Base-by-base conservation (phyloP, 1,140 invertebrate genomes). In the Aethina tumida region DNA sequence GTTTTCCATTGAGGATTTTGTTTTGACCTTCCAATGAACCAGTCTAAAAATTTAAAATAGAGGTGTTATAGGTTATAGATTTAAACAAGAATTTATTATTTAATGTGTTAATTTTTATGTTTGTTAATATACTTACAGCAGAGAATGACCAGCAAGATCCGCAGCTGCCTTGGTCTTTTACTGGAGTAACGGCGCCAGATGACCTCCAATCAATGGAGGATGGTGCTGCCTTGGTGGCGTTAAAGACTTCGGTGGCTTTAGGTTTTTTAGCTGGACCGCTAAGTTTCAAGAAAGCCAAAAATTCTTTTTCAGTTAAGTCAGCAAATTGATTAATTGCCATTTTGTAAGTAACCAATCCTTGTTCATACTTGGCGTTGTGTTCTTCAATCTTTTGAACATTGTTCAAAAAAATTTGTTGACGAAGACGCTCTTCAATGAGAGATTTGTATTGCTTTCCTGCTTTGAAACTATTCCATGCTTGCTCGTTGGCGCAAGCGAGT, bases 1-100 rank as follows among this genome's bases (percentile, higher is more conserved):
- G 68, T 42, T 75, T 71, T 29, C 84, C 84, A 16, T 71, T 79
- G 56, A 84, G 77, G 42, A 89, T 76, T 64, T 84, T 93, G 62
- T 94, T 82, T 63, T 97, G 93, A 13, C 86, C 93, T 70, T 99
- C 95, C 14, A 99, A 65, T 1, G 94, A 68, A 14, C 93, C 96
- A 43, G 91, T 97, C 79, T 87, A 55, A 10, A 59, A 59, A 49
- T 39, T 7, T 14, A 41, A 33, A 6, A 4, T 7, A 24, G 26
- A 45, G 10, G 43, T 38, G 15, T 40, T n/a, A n/a, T n/a, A n/a
- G n/a, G n/a, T n/a, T n/a, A n/a, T n/a, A n/a, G n/a, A n/a, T n/a
- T n/a, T n/a, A n/a, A n/a, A n/a, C n/a, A n/a, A n/a, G n/a, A n/a
- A n/a, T n/a, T n/a, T n/a, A n/a, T n/a, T n/a, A n/a, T n/a, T n/a